Percentiles rank a stretch among this genome's conserved stretches.
phyloP scores from a whole-genome alignment of 2,888 invertebrate genomes.

The Lasioglossum figueresi region DNA sequence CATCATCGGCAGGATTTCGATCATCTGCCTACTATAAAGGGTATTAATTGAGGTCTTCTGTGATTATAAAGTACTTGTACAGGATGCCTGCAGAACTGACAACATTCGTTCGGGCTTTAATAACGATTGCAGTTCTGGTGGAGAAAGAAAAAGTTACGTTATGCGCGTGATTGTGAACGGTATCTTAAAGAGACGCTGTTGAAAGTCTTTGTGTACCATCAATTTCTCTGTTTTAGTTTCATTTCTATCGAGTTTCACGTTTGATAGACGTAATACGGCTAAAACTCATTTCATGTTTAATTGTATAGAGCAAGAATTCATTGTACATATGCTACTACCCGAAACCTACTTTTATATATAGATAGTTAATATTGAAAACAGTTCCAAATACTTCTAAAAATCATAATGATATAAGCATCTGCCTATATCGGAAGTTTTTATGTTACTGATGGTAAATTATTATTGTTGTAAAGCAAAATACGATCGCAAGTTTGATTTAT shows the following conservation, averaged over 20 bases:
- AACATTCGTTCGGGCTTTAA: neutral
- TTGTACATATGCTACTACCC: neutral
- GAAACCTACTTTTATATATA: neutral
- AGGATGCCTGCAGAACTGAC: neutral
- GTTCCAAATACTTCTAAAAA: neutral
- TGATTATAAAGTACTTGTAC: constrained; percentile 69
- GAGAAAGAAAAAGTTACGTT: neutral
- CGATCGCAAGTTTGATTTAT: neutral
- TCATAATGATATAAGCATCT: neutral
- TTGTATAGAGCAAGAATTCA: neutral
- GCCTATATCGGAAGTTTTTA: neutral
- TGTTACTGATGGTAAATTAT: neutral
- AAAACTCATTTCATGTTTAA: neutral
- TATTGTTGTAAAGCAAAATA: neutral
- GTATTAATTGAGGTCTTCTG: constrained; percentile 74
- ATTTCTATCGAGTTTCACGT: neutral
- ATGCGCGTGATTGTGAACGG: neutral
- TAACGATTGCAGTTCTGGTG: neutral
- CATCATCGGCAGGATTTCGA: constrained; percentile 85
- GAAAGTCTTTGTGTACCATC: neutral
- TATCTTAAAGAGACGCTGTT: neutral
- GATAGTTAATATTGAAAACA: neutral
- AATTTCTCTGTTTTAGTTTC: neutral
- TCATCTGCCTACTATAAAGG: constrained; percentile 92
- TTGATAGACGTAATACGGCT: neutral